Evolutionary conservation across 2,797 vertebrate species (phyloP).

Genomic region (Podargus strigoides): DNA sequence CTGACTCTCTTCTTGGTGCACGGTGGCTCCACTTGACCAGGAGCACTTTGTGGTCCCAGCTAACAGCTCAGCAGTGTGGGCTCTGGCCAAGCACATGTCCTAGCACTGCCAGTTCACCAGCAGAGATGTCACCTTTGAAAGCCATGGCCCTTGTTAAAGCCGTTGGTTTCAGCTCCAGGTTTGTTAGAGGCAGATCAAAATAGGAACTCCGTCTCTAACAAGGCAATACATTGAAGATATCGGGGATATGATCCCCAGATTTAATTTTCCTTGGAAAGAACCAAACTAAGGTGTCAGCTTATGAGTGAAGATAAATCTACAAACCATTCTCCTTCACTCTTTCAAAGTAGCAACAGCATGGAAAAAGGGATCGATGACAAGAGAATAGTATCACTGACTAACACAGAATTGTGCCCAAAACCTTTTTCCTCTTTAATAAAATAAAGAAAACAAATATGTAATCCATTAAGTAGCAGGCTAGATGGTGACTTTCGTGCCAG

Average conservation of each 20-base stretch:
- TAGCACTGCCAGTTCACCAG: not conserved
- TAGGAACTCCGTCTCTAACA: not conserved
- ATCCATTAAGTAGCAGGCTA: not conserved
- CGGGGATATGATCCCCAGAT: not conserved
- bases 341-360: not conserved
- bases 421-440: not conserved
- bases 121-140: not conserved
- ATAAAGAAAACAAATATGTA: not conserved
- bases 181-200: not conserved
- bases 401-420: not conserved
- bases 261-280: not conserved
- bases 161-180: not conserved
- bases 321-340: not conserved
- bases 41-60: not conserved
- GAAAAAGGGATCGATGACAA: not conserved
- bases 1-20: not conserved
- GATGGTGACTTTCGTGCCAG: not conserved
- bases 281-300: not conserved
- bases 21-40: rapidly evolving
- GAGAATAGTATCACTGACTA: not conserved
- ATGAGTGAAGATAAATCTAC: not conserved
- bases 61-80: not conserved
- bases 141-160: not conserved
- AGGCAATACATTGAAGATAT: not conserved
- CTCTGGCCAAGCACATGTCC: not conserved